Evolutionary conservation across 2,888 invertebrate genomes (phyloP).

Genomic region (Stomorhina lunata): DNA sequence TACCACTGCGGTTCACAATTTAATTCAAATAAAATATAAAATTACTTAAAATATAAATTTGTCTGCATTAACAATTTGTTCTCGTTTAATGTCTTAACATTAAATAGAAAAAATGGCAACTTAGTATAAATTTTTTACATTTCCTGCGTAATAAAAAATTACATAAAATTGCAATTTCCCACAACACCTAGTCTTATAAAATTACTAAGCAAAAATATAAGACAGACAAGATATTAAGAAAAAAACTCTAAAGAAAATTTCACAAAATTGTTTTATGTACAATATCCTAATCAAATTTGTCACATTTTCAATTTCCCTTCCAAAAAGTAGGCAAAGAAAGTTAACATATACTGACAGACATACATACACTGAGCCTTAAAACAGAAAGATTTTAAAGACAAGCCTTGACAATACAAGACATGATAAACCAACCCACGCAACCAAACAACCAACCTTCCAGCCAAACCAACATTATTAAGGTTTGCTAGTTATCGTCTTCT

Average conservation of each 20-base stretch:
- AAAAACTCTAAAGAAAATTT: conserved; percentile 9
- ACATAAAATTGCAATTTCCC: conserved; percentile 26
- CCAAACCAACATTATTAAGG: conserved; percentile 35
- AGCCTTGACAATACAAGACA: neutral
- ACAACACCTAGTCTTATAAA: conserved; percentile 20
- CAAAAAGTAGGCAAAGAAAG: neutral
- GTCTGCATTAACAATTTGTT: no score
- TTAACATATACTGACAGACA: neutral
- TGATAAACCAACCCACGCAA: neutral
- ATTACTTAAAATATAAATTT: no score
- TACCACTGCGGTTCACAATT: no score
- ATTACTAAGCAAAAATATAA: neutral
- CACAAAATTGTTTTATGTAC: conserved; percentile 40
- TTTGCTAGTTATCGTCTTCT: conserved; percentile 43
- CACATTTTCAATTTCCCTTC: conserved; percentile 61
- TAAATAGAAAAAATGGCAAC: neutral
- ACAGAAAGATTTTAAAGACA: neutral
- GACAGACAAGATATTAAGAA: neutral
- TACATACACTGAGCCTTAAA: neutral
- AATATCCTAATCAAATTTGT: conserved; percentile 65
- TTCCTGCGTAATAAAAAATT: conserved; percentile 16
- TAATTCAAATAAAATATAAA: no score
- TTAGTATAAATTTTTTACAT: conserved; percentile 17
- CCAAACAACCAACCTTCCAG: no score
- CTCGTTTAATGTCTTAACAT: no score